These are phyloP conservation scores for Drepanosiphum platanoidis DNA, from an alignment of 2,888 invertebrate genomes.

Conservation along the genomic window DNA sequence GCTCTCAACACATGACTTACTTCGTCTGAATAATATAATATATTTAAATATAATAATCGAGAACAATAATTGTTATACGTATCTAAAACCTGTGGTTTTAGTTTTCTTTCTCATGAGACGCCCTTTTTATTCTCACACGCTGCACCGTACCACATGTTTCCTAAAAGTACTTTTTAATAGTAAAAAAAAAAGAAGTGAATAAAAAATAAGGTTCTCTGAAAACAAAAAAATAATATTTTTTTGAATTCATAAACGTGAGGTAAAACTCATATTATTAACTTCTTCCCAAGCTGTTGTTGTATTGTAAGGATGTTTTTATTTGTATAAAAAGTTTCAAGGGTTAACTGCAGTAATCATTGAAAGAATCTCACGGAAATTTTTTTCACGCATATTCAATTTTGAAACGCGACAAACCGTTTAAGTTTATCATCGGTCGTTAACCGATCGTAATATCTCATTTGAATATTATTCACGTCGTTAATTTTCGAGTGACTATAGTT, in stretches of 20 bases:
- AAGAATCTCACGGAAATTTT: conserved; percentile 2
- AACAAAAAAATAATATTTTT: background rate
- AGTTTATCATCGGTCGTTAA: background rate
- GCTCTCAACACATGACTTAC: too few relatives aligned
- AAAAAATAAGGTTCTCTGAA: background rate
- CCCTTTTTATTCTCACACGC: conserved; percentile 1
- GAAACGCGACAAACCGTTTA: background rate
- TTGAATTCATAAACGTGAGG: conserved; percentile 42
- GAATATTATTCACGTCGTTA: background rate
- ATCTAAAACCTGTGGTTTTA: background rate
- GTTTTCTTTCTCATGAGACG: conserved; percentile 25
- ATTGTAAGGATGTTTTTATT: conserved; percentile 2
- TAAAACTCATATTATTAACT: conserved; percentile 33
- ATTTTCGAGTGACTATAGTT: too few relatives aligned
- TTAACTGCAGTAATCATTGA: background rate
- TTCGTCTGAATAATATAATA: background rate
- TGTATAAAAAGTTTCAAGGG: background rate
- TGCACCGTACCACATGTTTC: conserved; percentile 27
- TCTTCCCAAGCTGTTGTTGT: conserved; percentile 26
- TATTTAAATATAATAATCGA: background rate
- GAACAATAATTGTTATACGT: background rate
- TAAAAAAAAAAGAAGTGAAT: too few relatives aligned
- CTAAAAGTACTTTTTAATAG: conserved; percentile 2
- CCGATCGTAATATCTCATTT: background rate
- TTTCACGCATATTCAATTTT: background rate